phyloP scores from a whole-genome alignment of 1,140 invertebrate genomes.

The Drosophila pseudoobscura region DNA sequence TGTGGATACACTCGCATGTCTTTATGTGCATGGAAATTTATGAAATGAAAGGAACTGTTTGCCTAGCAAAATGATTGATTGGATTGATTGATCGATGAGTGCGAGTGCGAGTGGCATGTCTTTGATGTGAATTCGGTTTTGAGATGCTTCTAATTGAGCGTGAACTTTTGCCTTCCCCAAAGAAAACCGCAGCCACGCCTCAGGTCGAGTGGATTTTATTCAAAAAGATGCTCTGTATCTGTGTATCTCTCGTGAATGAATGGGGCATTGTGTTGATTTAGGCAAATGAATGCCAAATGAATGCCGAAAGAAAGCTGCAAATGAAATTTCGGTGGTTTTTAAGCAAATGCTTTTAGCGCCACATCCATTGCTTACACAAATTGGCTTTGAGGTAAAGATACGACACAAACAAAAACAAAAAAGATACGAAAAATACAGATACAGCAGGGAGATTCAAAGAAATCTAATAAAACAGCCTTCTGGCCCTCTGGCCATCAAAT shows the following conservation, averaged over 20 bases:
- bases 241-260: slow-evolving; percentile 3
- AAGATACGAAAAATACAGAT: slow-evolving; percentile 4
- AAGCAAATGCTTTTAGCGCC: slow-evolving; percentile 22
- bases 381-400: slow-evolving; percentile 6
- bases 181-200: slow-evolving; percentile 40
- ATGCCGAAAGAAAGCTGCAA: slow-evolving; percentile 26
- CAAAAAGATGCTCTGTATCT: slow-evolving; percentile 5
- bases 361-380: slow-evolving; percentile 1
- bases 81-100: slow-evolving; percentile 53
- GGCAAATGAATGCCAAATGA: slow-evolving; percentile 40
- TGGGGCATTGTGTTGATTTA: slow-evolving; percentile 46
- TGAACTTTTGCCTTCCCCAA: slow-evolving; percentile 31
- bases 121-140: slow-evolving; percentile 52
- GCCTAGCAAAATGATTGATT: slow-evolving; percentile 49
- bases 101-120: slow-evolving; percentile 29
- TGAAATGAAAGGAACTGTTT: slow-evolving; percentile 53
- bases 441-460: slow-evolving; percentile 44
- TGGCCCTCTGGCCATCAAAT: slow-evolving; percentile 56
- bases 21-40: neutral
- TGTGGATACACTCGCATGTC: slow-evolving; percentile 1
- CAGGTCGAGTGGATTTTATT: slow-evolving; percentile 62
- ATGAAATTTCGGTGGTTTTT: slow-evolving; percentile 55
- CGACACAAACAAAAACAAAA: slow-evolving; percentile 23
- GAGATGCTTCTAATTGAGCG: slow-evolving; percentile 57
- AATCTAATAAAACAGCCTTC: slow-evolving; percentile 61